Percentiles rank a stretch among this genome's conserved stretches.
phyloP scores from a whole-genome alignment of 2,113 vertebrate genomes.

The Condylura cristata region DNA sequence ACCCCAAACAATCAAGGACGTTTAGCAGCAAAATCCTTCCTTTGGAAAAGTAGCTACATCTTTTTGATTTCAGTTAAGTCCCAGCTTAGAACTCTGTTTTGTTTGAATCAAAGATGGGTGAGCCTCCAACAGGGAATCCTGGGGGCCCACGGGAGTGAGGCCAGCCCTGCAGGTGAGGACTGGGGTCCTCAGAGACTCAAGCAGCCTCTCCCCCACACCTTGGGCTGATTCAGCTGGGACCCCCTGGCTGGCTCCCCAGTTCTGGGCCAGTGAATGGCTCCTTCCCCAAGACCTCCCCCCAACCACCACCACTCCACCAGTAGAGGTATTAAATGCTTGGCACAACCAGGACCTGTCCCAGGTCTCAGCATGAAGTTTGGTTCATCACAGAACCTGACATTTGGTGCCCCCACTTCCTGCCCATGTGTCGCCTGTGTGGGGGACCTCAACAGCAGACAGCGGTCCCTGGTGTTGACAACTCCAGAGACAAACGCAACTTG shows the following conservation, averaged over 20 bases:
- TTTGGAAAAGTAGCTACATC: slow-evolving; percentile 42
- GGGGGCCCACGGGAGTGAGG: not conserved
- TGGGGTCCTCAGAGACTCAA: not conserved
- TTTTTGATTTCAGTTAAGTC: slow-evolving; percentile 45
- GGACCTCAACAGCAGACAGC: not conserved
- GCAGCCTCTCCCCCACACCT: not conserved
- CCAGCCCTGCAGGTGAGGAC: not conserved
- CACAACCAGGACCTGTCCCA: not conserved
- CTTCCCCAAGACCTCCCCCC: not conserved
- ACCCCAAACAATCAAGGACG: slow-evolving; percentile 14
- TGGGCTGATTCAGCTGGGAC: not conserved
- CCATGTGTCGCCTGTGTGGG: not conserved
- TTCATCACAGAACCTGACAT: not conserved
- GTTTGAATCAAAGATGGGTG: slow-evolving; percentile 42
- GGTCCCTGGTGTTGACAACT: not conserved
- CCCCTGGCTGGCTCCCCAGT: not conserved
- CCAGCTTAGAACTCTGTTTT: slow-evolving; percentile 59
- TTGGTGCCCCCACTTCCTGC: not conserved
- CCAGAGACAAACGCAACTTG: too few relatives aligned
- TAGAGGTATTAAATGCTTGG: not conserved
- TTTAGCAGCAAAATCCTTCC: slow-evolving; percentile 57
- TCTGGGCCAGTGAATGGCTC: not conserved
- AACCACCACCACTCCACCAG: not conserved
- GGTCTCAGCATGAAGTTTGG: not conserved
- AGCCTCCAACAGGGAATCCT: not conserved